phyloP scores from a whole-genome alignment of 2,113 vertebrate species.

The Elanus axillaris region DNA sequence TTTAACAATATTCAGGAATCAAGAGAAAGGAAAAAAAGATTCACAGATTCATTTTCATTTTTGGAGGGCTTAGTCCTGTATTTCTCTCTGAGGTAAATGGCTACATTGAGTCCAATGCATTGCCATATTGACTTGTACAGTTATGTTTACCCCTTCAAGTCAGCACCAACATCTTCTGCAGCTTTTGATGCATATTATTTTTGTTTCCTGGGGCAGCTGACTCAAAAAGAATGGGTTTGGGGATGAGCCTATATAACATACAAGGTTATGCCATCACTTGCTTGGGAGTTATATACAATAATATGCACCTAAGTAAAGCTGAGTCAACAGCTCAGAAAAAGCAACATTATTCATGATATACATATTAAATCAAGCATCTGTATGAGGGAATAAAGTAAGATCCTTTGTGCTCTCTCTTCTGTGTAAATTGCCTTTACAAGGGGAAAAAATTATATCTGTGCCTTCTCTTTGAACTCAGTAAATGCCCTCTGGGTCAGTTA shows the following conservation, averaged over 20 bases:
- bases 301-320: background rate
- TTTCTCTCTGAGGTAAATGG: background rate
- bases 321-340: background rate
- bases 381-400: background rate
- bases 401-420: background rate
- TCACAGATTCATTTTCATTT: background rate
- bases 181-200: background rate
- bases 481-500: constrained; percentile 19
- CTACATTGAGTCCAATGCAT: background rate
- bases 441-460: background rate
- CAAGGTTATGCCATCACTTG: background rate
- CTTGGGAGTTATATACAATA: background rate
- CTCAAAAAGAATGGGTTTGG: background rate
- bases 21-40: background rate
- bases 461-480: constrained; percentile 55
- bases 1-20: background rate
- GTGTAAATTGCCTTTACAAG: background rate
- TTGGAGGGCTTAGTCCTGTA: background rate
- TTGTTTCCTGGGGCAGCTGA: background rate
- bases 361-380: background rate
- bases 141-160: background rate
- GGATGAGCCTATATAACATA: background rate
- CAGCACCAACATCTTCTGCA: background rate
- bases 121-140: background rate
- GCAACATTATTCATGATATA: background rate